Base-by-base conservation (phyloP, 2,888 invertebrate species). In the Tenthredo amoena region DNA sequence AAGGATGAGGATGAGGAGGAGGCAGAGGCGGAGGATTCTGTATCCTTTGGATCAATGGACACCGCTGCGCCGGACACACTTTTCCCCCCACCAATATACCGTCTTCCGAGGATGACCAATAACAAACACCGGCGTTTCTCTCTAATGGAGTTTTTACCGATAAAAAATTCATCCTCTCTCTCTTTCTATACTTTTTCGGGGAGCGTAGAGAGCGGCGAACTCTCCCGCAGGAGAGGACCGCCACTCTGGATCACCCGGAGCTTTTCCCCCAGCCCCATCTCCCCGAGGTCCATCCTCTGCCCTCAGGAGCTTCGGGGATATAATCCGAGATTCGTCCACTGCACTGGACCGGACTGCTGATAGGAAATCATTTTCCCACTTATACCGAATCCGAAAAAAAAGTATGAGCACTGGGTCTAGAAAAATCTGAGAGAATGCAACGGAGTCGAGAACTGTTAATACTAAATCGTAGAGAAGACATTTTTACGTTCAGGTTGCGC, bases 81-180 rank as follows among this genome's bases (percentile, higher is more conserved):
- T 21, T 47, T 74, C 77, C 72, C 83, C 68, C 65, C 81, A 84
- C 50, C 81, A 34, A 86, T 86, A 88, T 62, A 58, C 47, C 89
- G 89, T 89, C 91, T 90, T 89, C 88, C 89, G 89, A 91, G 91
- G 92, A 93, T 93, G 92, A 93, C 92, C 92, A 93, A 92, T 93
- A 92, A 92, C 93, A 93, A 93, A 93, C 92, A 92, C 92, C 90
- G 91, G 88, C 89, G 88, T 87, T 89, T 90, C 91, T 91, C 92
- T 92, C 92, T 93, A 93, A 93, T 93, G 92, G 93, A 93, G 93
- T 93, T 93, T 93, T 93, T 91, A 93, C 92, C 92, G 93, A 92
- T 93, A 93, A 93, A 93, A 93, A 93, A 93, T 93, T 92, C 92
- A 92, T 91, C 91, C 91, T 90, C 89, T 90, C 90, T 58, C 58